phyloP scores from a whole-genome alignment of 2,113 vertebrate species.

The Poicephalus meyeri region DNA sequence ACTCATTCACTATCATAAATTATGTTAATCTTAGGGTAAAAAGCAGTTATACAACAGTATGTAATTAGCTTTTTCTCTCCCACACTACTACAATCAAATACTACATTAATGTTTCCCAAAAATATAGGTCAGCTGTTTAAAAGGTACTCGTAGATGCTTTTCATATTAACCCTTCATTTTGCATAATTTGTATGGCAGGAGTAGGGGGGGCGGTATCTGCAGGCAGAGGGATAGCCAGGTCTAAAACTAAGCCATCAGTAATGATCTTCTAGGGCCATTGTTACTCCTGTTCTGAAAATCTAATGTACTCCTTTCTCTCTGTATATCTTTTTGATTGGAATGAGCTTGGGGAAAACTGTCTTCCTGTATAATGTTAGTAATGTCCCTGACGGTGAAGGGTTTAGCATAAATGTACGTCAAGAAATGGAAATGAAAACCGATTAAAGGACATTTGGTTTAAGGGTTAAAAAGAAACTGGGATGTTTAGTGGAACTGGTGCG shows the following conservation, averaged over 20 bases:
- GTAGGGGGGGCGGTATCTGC: not conserved
- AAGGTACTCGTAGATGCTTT: not conserved
- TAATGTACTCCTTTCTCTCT: not conserved
- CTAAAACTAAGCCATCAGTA: not conserved
- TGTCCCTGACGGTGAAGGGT: not conserved
- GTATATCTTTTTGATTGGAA: not conserved
- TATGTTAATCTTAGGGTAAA: not conserved
- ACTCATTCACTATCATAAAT: conserved; percentile 4
- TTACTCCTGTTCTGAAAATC: not conserved
- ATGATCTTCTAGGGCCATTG: not conserved
- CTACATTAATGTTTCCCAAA: not conserved
- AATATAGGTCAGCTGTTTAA: not conserved
- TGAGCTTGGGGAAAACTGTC: not conserved
- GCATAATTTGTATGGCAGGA: not conserved
- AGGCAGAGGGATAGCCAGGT: not conserved
- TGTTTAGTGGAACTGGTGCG: not conserved
- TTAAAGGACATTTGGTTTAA: conserved; percentile 27
- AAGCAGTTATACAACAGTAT: not conserved
- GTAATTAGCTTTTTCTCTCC: not conserved
- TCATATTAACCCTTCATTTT: not conserved
- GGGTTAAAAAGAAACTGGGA: not conserved
- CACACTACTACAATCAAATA: not conserved
- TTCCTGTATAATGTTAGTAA: not conserved
- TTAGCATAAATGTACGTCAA: not conserved
- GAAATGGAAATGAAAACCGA: not conserved